Percentiles rank a stretch among this genome's conserved stretches.
These are phyloP conservation scores for Pammene fasciana DNA, from an alignment of 2,888 invertebrate species.

Conservation along the genomic window DNA sequence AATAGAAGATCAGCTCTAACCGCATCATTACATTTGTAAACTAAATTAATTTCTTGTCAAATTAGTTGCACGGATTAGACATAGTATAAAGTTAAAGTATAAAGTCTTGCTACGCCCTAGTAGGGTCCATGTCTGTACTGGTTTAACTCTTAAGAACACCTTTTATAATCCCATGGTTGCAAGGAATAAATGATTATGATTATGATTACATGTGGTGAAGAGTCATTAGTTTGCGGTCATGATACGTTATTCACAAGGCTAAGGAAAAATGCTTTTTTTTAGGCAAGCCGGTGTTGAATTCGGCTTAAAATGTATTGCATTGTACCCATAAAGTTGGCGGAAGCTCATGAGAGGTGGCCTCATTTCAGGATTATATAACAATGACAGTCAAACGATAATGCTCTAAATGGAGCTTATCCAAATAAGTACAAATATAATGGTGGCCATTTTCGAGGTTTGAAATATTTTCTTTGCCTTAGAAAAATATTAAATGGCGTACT, in stretches of 20 bases:
- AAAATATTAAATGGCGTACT: no score
- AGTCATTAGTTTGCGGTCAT: slow-evolving; percentile 19
- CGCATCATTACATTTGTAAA: slow-evolving; percentile 6
- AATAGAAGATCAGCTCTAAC: background rate
- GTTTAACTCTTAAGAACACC: no score
- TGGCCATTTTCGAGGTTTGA: background rate
- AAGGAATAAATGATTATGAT: no score
- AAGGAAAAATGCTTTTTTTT: no score
- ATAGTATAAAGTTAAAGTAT: no score
- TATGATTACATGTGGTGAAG: no score
- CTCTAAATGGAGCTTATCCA: slow-evolving; percentile 26
- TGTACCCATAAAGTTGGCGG: slow-evolving; percentile 18
- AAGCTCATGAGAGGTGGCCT: slow-evolving; percentile 13
- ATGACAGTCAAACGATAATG: slow-evolving; percentile 17
- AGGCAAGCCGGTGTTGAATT: background rate
- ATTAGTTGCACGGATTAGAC: slow-evolving; percentile 28
- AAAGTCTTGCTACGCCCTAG: no score
- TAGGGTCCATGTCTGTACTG: no score
- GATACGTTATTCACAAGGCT: no score
- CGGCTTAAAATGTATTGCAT: slow-evolving; percentile 2
- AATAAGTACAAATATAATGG: slow-evolving; percentile 4
- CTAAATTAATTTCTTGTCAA: slow-evolving; percentile 1
- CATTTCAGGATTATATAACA: slow-evolving; percentile 31
- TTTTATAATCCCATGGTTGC: no score
- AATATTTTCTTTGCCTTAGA: no score